These are phyloP conservation scores for Dynastes hyllus DNA, from an alignment of 2,888 invertebrate genomes.

Conservation along the genomic window DNA sequence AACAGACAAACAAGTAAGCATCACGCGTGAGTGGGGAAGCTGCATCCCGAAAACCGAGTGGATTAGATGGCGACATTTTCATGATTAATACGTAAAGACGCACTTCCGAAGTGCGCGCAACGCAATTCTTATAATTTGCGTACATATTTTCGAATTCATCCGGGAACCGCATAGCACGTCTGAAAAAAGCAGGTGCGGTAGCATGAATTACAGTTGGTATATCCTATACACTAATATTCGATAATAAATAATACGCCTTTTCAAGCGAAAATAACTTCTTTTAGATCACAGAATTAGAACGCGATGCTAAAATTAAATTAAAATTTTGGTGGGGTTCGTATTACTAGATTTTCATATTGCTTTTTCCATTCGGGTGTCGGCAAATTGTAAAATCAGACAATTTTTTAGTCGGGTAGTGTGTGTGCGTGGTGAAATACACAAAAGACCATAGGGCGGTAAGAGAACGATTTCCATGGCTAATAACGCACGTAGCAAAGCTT, in stretches of 20 bases:
- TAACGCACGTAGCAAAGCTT: too few relatives aligned
- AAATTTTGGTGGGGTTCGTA: slow-evolving; percentile 39
- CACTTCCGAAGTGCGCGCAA: slow-evolving; percentile 20
- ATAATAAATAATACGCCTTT: slow-evolving; percentile 29
- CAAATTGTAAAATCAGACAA: slow-evolving; percentile 35
- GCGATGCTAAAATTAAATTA: slow-evolving; percentile 40
- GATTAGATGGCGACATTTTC: slow-evolving; percentile 3
- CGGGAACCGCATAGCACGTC: not conserved
- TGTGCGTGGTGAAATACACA: slow-evolving; percentile 22
- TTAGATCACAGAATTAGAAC: slow-evolving; percentile 39
- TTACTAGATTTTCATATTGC: slow-evolving; percentile 28
- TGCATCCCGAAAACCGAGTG: slow-evolving; percentile 13
- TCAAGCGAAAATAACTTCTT: slow-evolving; percentile 35
- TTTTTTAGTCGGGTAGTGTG: slow-evolving; percentile 39
- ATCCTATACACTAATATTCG: slow-evolving; percentile 12
- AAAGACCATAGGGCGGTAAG: slow-evolving; percentile 22
- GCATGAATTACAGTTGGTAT: not conserved
- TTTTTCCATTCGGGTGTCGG: slow-evolving; percentile 19
- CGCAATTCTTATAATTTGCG: not conserved
- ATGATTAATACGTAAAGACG: slow-evolving; percentile 16
- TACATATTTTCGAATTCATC: too few relatives aligned
- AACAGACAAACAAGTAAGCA: slow-evolving; percentile 8
- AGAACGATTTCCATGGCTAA: slow-evolving; percentile 2
- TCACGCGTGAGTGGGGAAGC: slow-evolving; percentile 2
- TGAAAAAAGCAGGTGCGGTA: slow-evolving; percentile 8